Base-by-base conservation (phyloP, 2,797 vertebrate species). In the Chloroceryle amazona region DNA sequence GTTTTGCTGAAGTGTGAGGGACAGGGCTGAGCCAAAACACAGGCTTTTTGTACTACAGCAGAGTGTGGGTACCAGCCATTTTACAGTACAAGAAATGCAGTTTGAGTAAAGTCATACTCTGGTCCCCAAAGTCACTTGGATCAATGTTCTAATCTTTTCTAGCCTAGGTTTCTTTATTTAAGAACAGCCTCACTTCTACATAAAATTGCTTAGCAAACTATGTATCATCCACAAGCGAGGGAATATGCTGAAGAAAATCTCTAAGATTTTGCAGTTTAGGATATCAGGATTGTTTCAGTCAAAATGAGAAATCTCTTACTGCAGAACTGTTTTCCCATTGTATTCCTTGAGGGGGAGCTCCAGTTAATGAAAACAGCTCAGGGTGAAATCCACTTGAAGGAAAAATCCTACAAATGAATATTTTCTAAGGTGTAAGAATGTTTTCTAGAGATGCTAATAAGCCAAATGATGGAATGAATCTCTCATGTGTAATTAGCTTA, bases 311-410 rank as follows among this genome's bases (percentile, higher is more conserved):
- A 71, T 31, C 44, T 63, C 31, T 57, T 26, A 52, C 46, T 57
- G 23, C 66, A 91, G 63, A 80, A 81, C 35, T 90, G 31, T 18
- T 75, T 96, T 97, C 73, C 87, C 88, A 41, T 57, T 85, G 57
- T 89, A 57, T 88, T 92, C 95, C 96, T 96, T 96, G 94, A 96
- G 97, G 91, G 95, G 96, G 96, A 96, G 97, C 97, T 96, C 92
- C 92, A 95, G 96, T 83, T 94, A 93, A 96, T 89, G 81, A 90
- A 96, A 97, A 96, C 1, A 5, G n/a, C 3, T 33, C 35, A 29
- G 35, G 5, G 9, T 57, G 47, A 96, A 96, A 91, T 72, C 16
- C 52, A 52, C 25, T 25, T 23, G 52, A 35, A 62, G 33, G 28
- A 75, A 78, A 60, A 82, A 58, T 5, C 3, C 12, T 46, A 41